Conservation (phyloP, 2,888 invertebrate genomes). For the Cataglyphis rosenhaueri region DNA sequence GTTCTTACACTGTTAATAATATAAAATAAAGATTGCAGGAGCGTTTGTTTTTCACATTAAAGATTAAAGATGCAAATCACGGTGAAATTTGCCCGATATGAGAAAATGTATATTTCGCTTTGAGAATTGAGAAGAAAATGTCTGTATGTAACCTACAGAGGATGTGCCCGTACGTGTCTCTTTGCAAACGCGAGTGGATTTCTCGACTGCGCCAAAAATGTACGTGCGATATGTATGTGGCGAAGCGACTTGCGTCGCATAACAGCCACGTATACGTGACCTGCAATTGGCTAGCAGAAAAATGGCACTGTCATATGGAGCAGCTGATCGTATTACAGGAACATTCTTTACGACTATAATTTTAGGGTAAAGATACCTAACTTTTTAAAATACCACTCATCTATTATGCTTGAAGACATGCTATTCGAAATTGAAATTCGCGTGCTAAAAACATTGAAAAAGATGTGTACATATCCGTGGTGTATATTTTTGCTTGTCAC, state of each 20-base stretch:
- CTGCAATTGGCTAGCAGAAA: conserved; percentile 76
- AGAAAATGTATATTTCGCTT: conserved; percentile 27
- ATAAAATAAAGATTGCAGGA: not conserved
- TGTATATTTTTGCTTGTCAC: conserved; percentile 25
- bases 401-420: conserved; percentile 23
- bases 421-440: conserved; percentile 45
- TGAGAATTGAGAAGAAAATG: conserved; percentile 50
- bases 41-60: not conserved
- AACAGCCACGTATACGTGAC: conserved; percentile 74
- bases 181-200: conserved; percentile 52
- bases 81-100: conserved; percentile 59
- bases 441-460: conserved; percentile 30
- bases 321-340: conserved; percentile 76
- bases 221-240: conserved; percentile 66
- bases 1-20: too few species aligned
- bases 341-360: conserved; percentile 65
- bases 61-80: conserved; percentile 61
- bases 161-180: conserved; percentile 66
- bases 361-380: conserved; percentile 42
- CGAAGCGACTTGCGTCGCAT: conserved; percentile 66
- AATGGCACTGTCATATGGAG: conserved; percentile 73
- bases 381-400: conserved; percentile 46
- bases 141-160: conserved; percentile 62
- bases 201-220: conserved; percentile 71
- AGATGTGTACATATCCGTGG: conserved; percentile 39